phyloP scores from a whole-genome alignment of 2,888 invertebrate species.

The Lepas anatifera region DNA sequence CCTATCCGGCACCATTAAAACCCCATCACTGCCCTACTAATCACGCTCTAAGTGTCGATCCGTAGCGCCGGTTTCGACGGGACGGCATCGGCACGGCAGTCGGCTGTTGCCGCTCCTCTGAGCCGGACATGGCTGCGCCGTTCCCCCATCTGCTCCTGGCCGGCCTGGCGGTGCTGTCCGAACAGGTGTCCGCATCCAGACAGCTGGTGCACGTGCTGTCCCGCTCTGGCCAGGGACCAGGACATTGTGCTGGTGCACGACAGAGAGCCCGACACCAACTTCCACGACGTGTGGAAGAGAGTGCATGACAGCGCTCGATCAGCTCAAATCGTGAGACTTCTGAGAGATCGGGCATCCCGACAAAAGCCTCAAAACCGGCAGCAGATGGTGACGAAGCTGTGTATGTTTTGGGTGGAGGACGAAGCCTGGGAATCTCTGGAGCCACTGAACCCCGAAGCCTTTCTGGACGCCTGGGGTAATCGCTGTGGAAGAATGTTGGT shows the following conservation, averaged over 20 bases:
- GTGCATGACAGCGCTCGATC: not conserved
- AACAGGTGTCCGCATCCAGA: not conserved
- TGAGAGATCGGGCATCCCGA: not conserved
- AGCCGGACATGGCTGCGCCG: too few species aligned
- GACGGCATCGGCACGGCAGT: too few species aligned
- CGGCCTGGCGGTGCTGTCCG: too few species aligned
- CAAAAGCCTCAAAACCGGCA: not conserved
- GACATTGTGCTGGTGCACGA: not conserved
- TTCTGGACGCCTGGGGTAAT: not conserved
- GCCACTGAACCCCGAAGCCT: not conserved
- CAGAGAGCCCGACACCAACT: not conserved
- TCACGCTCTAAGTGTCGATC: too few species aligned
- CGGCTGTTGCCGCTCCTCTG: too few species aligned
- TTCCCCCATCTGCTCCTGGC: too few species aligned
- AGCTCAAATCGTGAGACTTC: not conserved
- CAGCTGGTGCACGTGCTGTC: not conserved
- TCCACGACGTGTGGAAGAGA: not conserved
- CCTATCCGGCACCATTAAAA: too few species aligned
- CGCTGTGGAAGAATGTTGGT: not conserved
- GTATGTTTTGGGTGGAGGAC: not conserved
- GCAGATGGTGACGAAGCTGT: not conserved
- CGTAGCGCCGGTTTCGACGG: too few species aligned
- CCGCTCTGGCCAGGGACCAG: not conserved
- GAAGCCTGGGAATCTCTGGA: not conserved
- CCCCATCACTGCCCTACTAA: too few species aligned